These are phyloP conservation scores for Pomatostomus ruficeps DNA, from an alignment of 2,113 vertebrate genomes.

Conservation along the genomic window DNA sequence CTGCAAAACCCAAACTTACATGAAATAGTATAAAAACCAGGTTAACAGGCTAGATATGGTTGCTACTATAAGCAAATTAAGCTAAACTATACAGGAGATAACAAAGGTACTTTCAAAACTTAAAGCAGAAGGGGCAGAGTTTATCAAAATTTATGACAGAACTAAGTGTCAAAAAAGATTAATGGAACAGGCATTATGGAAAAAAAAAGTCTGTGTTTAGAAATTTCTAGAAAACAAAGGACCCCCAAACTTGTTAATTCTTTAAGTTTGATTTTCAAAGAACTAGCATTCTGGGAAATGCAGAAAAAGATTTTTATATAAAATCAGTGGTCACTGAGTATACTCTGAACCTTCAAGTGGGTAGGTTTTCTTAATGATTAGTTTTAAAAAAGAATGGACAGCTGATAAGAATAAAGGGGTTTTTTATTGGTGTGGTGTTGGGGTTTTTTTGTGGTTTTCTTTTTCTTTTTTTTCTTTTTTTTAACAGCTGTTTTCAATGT, in stretches of 20 bases:
- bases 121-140: background rate
- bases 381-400: background rate
- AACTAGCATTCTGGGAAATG: background rate
- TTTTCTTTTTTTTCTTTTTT: background rate
- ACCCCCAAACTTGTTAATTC: background rate
- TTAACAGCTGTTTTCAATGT: background rate
- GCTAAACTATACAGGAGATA: background rate
- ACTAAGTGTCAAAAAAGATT: constrained; percentile 11
- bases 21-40: constrained; percentile 20
- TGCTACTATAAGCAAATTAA: constrained; percentile 17
- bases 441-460: no score
- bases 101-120: constrained; percentile 5
- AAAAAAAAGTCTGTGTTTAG: constrained; percentile 50
- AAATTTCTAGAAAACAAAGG: background rate
- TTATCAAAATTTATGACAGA: constrained; percentile 31
- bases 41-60: constrained; percentile 34
- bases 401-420: background rate
- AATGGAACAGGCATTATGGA: constrained; percentile 24
- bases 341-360: background rate
- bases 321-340: constrained; percentile 16
- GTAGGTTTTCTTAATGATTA: background rate
- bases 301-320: constrained; percentile 17
- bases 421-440: no score
- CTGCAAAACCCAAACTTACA: background rate
- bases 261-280: constrained; percentile 35